Evolutionary conservation across 2,113 vertebrate species (phyloP), one percentile per base, ranked within the genome.

Genomic region (Ellobius talpinus): DNA sequence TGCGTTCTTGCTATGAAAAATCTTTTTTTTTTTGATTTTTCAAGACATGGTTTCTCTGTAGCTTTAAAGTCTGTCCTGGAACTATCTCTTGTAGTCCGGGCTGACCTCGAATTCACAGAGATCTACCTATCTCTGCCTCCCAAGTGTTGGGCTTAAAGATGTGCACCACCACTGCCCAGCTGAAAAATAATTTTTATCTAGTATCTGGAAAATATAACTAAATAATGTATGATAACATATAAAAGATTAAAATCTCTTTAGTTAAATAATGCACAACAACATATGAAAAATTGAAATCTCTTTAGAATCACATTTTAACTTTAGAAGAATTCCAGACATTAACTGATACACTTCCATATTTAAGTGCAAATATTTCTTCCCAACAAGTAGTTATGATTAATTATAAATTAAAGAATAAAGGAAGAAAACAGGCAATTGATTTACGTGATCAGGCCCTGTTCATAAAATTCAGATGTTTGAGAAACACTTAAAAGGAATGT

Each of bases 371-470:
- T 77, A 39, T 68, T 91, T 89, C 42, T 87, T 81, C 45, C 39
- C 4, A 29, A 72, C 16, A 55, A 86, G 65, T 68, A 78, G 36
- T 88, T 90, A 19, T 65, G 31, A 66, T 93, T 96, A 76, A 89
- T 90, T n/a, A 78, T 85, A 90, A 91, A 93, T 73, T 84, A 2
- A 92, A 94, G 68, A 61, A 21, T 52, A 79, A 94, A 96, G 52
- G 66, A 3, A 7, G 31, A 17, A 89, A 55, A 79, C 92, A 93
- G 84, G 81, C 2, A 19, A 65, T 78, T 33, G 55, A 61, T 55
- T 93, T 29, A 95, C 4, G 21, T 90, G 87, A 58, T 50, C n/a
- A 90, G 45, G 36, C n/a, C 55, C 21, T 82, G 78, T 73, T 87
- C 82, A 74, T 29, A 91, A 89, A 97, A 95, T 74, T 81, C 33